phyloP scores from a whole-genome alignment of 1,140 invertebrate genomes.

The Apis cerana region DNA sequence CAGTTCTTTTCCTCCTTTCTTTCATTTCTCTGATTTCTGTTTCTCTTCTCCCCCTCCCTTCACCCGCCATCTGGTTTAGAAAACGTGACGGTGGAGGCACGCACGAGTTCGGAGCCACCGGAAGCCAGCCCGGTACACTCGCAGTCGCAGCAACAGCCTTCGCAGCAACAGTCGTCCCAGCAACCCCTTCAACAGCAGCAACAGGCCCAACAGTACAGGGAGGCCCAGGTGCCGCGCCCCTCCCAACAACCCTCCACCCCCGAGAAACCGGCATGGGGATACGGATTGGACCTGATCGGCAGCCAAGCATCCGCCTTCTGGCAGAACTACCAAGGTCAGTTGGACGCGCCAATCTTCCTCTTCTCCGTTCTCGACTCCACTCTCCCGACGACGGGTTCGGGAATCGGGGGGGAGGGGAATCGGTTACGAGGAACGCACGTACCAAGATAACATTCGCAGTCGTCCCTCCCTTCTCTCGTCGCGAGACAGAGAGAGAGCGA shows the following conservation, averaged over 20 bases:
- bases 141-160: conserved; percentile 76
- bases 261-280: conserved; percentile 84
- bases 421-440: too few relatives aligned
- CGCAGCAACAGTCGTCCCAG: conserved; percentile 77
- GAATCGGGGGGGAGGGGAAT: too few relatives aligned
- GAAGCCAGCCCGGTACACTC: conserved; percentile 82
- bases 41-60: neutral
- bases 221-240: conserved; percentile 74
- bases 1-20: neutral
- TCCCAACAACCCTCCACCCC: conserved; percentile 81
- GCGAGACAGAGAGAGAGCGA: neutral
- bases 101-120: conserved; percentile 76
- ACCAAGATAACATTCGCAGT: too few relatives aligned
- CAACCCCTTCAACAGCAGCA: conserved; percentile 75
- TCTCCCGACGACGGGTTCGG: too few relatives aligned
- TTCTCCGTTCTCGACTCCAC: too few relatives aligned
- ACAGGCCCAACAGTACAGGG: conserved; percentile 74
- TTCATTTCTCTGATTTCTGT: neutral
- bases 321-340: conserved; percentile 93
- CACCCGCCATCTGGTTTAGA: conserved; percentile 61
- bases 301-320: conserved; percentile 90
- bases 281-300: conserved; percentile 88
- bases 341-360: neutral
- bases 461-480: too few relatives aligned
- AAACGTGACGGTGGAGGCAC: conserved; percentile 74